Evolutionary conservation across 2,797 vertebrate species (phyloP).

Genomic region (Sciaenops ocellatus): DNA sequence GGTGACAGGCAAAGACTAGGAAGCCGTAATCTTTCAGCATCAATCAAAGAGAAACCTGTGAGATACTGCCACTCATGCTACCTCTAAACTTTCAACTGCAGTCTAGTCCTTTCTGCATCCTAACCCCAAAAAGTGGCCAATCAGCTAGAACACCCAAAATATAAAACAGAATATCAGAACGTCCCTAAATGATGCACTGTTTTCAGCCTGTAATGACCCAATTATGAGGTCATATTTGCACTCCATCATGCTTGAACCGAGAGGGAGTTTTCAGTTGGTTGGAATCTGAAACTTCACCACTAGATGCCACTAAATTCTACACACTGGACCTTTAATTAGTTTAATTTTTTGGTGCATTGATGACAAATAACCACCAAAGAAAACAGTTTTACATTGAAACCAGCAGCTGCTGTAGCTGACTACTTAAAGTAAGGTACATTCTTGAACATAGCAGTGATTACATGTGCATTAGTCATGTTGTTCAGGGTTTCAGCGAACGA

Average conservation of each 20-base stretch:
- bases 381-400: slow-evolving; percentile 1
- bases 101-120: neutral
- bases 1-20: slow-evolving; percentile 57
- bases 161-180: slow-evolving; percentile 3
- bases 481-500: neutral
- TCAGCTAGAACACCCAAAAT: neutral
- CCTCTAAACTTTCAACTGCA: slow-evolving; percentile 3
- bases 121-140: neutral
- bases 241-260: no score
- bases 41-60: slow-evolving; percentile 47
- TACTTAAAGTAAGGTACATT: neutral
- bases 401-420: neutral
- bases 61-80: slow-evolving; percentile 24
- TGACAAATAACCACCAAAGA: slow-evolving; percentile 4
- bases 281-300: no score
- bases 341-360: slow-evolving; percentile 12
- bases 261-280: no score
- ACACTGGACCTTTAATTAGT: neutral
- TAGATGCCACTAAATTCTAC: no score
- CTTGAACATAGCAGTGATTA: neutral
- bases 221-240: neutral
- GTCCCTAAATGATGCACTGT: neutral
- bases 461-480: neutral
- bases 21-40: slow-evolving; percentile 53
- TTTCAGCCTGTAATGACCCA: neutral